phyloP scores from a whole-genome alignment of 1,140 invertebrate species.

The Trissolcus basalis region DNA sequence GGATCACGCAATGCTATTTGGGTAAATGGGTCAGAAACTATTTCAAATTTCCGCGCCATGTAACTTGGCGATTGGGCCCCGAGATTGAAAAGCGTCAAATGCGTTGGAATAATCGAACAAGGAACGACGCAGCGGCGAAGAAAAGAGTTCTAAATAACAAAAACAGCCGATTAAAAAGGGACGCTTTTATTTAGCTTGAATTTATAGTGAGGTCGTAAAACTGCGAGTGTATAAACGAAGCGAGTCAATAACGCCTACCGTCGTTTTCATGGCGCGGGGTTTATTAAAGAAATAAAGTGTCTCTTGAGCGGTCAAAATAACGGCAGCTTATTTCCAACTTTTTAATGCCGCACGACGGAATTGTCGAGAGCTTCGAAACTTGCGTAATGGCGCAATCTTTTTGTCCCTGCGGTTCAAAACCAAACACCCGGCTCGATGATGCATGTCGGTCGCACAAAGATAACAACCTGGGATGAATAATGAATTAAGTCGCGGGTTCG shows the following conservation, averaged over 20 bases:
- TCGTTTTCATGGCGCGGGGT: constrained; percentile 69
- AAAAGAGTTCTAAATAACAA: constrained; percentile 40
- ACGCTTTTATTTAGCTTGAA: constrained; percentile 40
- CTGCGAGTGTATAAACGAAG: constrained; percentile 72
- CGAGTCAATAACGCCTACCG: constrained; percentile 70
- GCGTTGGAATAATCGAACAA: constrained; percentile 47
- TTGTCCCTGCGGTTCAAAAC: background rate
- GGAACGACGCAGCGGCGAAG: background rate
- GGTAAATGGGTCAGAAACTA: constrained; percentile 74
- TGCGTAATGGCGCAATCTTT: background rate
- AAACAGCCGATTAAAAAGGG: no score
- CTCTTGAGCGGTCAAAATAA: constrained; percentile 57
- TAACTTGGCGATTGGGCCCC: constrained; percentile 66
- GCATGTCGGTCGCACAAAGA: constrained; percentile 66
- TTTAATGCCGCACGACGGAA: constrained; percentile 22
- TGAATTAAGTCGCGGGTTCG: constrained; percentile 73
- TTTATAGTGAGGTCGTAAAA: constrained; percentile 72
- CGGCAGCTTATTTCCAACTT: constrained; percentile 36
- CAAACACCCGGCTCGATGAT: constrained; percentile 56
- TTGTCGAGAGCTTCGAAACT: constrained; percentile 1
- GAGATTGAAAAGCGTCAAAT: constrained; percentile 35
- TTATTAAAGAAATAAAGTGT: constrained; percentile 72
- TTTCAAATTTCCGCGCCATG: constrained; percentile 67
- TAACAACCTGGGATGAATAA: constrained; percentile 72
- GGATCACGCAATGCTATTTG: constrained; percentile 60